Evolutionary conservation across 2,797 vertebrate genomes (phyloP), one percentile per base, ranked within the genome.

Genomic region (Molothrus aeneus): DNA sequence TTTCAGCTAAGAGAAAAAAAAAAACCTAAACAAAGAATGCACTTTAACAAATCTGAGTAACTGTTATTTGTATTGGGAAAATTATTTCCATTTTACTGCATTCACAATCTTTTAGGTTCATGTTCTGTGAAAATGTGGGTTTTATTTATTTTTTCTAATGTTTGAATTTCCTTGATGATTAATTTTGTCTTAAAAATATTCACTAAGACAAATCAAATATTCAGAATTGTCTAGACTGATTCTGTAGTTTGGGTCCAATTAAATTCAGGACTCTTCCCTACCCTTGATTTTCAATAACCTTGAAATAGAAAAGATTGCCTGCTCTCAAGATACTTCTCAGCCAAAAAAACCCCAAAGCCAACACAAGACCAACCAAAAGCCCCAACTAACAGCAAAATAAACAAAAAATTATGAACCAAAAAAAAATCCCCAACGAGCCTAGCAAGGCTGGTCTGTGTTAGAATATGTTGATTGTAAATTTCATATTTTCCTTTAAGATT

Each of bases 171-270:
- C 6, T 72, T 50, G n/a, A 31, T 68, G 31, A 66, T 65, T 79
- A 26, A 54, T 66, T 91, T 86, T 79, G 12, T 48, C 36, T 72
- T 81, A 7, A 54, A 87, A 92, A 36, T 75, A 70, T 31, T 93
- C 12, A 32, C 10, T 38, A 32, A 84, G 20, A 25, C 56, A 25
- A 65, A 72, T 50, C 29, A 69, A 78, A 54, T 42, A 65, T 72
- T 90, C 47, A 38, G 8, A 77, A 47, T 31, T 83, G 71, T 82
- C 29, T 40, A 68, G 18, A 20, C 10, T 53, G 13, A 50, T 73
- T 13, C 17, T 77, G 24, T 72, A 63, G 13, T 66, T 87, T 77
- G 31, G 3, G 18, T 68, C 5, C 9, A 36, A 13, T 64, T 72
- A 57, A 47, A 43, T 77, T 42, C 57, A 66, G 38, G 31, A 42